Evolutionary conservation across 2,888 invertebrate species (phyloP), one percentile per base, ranked within the genome.

Genomic region (Epistrophe eligans): DNA sequence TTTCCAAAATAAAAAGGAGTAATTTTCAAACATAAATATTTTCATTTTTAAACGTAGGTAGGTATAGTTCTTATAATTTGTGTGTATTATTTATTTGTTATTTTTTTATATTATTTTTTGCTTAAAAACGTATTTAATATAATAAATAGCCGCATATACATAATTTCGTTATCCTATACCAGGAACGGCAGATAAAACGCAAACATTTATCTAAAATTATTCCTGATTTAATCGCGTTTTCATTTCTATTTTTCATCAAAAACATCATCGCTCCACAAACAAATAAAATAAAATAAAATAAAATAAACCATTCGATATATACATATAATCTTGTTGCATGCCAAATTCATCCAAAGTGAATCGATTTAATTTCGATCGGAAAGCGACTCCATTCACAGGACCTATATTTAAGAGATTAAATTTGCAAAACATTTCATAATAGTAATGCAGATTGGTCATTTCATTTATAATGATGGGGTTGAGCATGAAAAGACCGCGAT

Each of bases 361-460:
- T 85, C 81, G 85, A 81, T 85, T 85, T 85, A 79, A 82, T 79
- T 82, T 79, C 73, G 77, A 77, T 72, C 77, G 73, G 43, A 67
- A 80, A 73, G 70, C 80, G 80, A 81, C 50, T 81, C 84, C 84
- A 81, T 77, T 85, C 80, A 79, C 62, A 52, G 74, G 58, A 57
- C 70, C 74, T 85, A 80, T 81, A 85, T 50, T 81, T 85, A 77
- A 17, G 67, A 19, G 71, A 81, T 77, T 79, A 74, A 71, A 66
- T 35, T 74, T 67, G 35, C 67, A 77, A 85, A 85, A 85, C 62
- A 81, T 85, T 57, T 79, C 70, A 74, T 85, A 85, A 85, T 85
- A 82, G 81, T 64, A 85, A 85, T 71, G 77, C 17, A 80, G 67
- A 81, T 74, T 85, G 85, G 85, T 85, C 85, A 85, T 85, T 85